Base-by-base conservation (phyloP, 2,797 vertebrate species). In the Sebastes glaucus region DNA sequence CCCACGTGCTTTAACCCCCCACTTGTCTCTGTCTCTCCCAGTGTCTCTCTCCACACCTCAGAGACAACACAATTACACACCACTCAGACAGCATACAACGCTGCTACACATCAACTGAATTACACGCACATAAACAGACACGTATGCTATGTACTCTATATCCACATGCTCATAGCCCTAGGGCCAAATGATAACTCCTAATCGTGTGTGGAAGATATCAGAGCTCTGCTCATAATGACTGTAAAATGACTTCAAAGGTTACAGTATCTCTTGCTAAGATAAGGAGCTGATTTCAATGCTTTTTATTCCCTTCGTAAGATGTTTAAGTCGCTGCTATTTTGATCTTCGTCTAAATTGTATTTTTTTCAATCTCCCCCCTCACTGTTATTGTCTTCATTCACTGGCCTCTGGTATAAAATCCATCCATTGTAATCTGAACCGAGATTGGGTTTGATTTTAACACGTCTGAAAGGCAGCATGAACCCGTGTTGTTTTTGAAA, bases 221-320 rank as follows among this genome's bases (percentile, higher is more conserved):
- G 75, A 46, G 65, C 61, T 75, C 53, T 32, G 56, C 70, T 78
- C 42, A 25, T 87, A 88, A 89, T 81, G 70, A 77, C 76, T 80
- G 59, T 52, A 70, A 89, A 85, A 85, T 60, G 6, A 89, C 87
- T 87, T 88, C 78, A 92, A 89, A 91, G 74, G 82, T 89, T 88
- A 85, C 14, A 23, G 13, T 79, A 82, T 88, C 77, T 87, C 69
- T 69, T 11, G 4, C 11, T 27, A 6, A 68, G 84, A 87, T 86
- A 78, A 79, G 69, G 57, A 67, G 67, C 69, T 61, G 52, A 49
- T 84, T 83, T 63, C 22, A 22, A 1, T 25, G 42, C 1, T 8
- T 63, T 80, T 80, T 71, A 11, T 73, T 18, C 9, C 3, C 1
- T 63, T 63, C 5, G 0, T 52, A 28, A 76, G 33, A 66, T n/a